These are phyloP conservation scores for Silurus aristotelis DNA, from an alignment of 2,797 vertebrate genomes.

Conservation along the genomic window DNA sequence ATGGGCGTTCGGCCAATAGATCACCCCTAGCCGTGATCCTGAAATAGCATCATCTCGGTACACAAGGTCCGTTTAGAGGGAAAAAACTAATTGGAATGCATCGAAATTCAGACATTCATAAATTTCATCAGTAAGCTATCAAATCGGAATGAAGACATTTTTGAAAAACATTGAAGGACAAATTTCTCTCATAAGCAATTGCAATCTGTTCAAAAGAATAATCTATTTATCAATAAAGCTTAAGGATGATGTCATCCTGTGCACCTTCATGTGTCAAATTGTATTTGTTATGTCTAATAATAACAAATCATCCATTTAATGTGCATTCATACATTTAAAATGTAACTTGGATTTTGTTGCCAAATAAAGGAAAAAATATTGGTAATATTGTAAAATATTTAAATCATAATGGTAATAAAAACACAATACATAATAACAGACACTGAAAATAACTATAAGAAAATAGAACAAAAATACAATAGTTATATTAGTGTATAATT, in stretches of 20 bases:
- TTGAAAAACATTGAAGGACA: background rate
- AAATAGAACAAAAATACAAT: background rate
- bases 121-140: background rate
- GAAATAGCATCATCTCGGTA: slow-evolving; percentile 26
- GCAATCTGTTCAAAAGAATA: background rate
- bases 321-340: background rate
- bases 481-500: background rate
- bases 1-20: slow-evolving; percentile 32
- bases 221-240: background rate
- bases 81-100: background rate
- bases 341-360: too few relatives aligned
- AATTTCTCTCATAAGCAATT: too few relatives aligned
- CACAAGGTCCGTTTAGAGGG: slow-evolving; percentile 3
- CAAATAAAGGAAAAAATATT: too few relatives aligned
- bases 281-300: background rate
- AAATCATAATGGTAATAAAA: background rate
- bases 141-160: background rate
- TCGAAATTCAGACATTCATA: background rate
- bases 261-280: background rate
- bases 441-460: background rate
- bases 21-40: slow-evolving; percentile 17
- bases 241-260: too few relatives aligned
- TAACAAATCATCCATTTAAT: background rate
- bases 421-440: background rate
- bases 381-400: too few relatives aligned